A percentile compares a stretch with the other conserved stretches of the same genome.
phyloP scores from a whole-genome alignment of 2,797 vertebrate genomes.

The Sternarchorhynchus goeldii region DNA sequence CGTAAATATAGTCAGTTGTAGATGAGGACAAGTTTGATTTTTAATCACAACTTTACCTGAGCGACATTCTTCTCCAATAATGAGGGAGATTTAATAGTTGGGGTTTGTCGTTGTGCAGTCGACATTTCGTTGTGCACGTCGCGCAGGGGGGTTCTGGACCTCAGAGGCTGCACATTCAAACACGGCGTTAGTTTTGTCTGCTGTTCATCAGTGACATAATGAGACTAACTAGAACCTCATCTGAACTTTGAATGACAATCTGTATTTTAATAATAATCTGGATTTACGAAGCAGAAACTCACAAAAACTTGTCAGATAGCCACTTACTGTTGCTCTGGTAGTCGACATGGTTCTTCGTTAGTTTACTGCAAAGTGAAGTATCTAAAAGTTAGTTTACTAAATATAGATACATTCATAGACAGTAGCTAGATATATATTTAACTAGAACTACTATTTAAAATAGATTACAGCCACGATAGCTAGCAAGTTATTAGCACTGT shows the following conservation, averaged over 20 bases:
- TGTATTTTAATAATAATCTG: not conserved
- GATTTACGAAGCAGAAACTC: not conserved
- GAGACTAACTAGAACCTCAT: not conserved
- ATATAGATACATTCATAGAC: too few species aligned
- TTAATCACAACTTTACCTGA: constrained; percentile 25
- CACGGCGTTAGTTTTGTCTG: too few species aligned
- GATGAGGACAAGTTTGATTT: not conserved
- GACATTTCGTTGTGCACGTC: constrained; percentile 69
- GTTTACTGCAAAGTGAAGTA: too few species aligned
- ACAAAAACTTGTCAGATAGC: not conserved
- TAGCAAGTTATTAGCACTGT: too few species aligned
- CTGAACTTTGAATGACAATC: not conserved
- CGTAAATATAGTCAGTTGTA: not conserved
- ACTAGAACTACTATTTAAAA: too few species aligned
- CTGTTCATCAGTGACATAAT: too few species aligned
- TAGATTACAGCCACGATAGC: too few species aligned
- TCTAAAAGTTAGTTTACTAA: too few species aligned
- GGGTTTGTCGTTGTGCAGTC: constrained; percentile 46
- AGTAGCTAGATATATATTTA: too few species aligned
- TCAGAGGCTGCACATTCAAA: constrained; percentile 20
- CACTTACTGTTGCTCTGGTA: constrained; percentile 10
- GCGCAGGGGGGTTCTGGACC: constrained; percentile 67
- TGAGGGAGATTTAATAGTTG: constrained; percentile 49
- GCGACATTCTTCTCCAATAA: constrained; percentile 31
- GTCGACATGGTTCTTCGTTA: not conserved